Base-by-base conservation (phyloP, 37 sponge, comb jelly and placozoan genomes). In the Haliclona indistincta region DNA sequence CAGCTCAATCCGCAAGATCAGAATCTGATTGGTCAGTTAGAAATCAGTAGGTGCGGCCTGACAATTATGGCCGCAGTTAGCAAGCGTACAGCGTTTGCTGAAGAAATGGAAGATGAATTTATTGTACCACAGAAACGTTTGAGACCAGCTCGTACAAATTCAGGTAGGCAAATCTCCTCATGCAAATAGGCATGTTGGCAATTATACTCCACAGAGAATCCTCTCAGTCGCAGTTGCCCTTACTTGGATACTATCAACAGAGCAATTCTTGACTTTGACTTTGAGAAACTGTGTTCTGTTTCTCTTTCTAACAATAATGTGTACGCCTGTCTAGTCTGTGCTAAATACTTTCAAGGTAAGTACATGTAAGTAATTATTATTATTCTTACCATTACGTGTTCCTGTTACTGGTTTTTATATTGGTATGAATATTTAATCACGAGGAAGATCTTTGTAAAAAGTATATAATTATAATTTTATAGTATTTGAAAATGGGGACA, bases 251-350 rank as follows among this genome's bases (percentile, higher is more conserved):
- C 96, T 25, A 95, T 95, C 15, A 72, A 95, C 29, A 66, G 95
- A 22, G 67, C 84, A 17, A 68, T 95, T 32, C 74, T 98, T 30
- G 99, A 98, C 68, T 98, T 98, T 89, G 99, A 98, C 73, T 98
- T 98, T 87, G 99, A 98, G 77, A 98, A 98, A 77, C 71, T 98
- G 20, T 98, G 99, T 40, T 92, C 96, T 25, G 67, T 98, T 22
- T 95, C 99, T 11, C 89, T 98, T 34, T 81, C 86, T 47, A 95
- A 89, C 65, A 96, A 90, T 70, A 98, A 98, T 67, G 93, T 95
- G 38, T 98, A 98, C 65, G 99, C 99, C 30, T 98, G 99, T 53
- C 87, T 98, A 22, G 93, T 98, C 15, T 98, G 99, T 79, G 99
- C 96, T 20, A 98, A 98, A 56, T 98, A 98, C 63, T 98, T 95